These are phyloP conservation scores for Rhagium mordax DNA, from an alignment of 2,888 invertebrate genomes.

Conservation along the genomic window DNA sequence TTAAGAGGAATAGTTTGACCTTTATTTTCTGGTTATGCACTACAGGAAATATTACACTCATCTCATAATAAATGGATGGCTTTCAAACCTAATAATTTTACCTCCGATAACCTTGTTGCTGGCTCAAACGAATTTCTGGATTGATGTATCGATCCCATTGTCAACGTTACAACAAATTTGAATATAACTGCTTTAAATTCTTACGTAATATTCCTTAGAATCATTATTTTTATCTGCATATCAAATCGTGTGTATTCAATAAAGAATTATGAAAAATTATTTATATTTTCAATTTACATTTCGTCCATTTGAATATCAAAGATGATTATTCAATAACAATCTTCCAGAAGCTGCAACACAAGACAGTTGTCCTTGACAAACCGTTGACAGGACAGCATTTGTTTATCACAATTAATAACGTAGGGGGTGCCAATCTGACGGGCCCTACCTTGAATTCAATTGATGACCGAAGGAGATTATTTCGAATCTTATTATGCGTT, in stretches of 20 bases:
- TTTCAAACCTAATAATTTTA: background rate
- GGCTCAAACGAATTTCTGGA: background rate
- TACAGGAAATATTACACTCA: background rate
- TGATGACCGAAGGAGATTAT: conserved; percentile 33
- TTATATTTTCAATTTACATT: conserved; percentile 27
- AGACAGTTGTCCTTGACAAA: conserved; percentile 35
- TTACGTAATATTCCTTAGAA: conserved; percentile 21
- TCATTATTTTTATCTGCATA: conserved; percentile 28
- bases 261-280: conserved; percentile 32
- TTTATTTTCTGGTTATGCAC: background rate
- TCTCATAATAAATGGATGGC: background rate
- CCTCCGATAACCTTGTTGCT: background rate
- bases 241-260: conserved; percentile 20
- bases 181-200: conserved; percentile 20
- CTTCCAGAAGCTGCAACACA: conserved; percentile 21
- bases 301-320: conserved; percentile 23
- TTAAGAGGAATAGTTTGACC: no score
- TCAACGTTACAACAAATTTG: background rate
- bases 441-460: conserved; percentile 26
- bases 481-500: conserved; percentile 33
- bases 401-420: conserved; percentile 38
- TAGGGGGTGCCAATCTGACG: conserved; percentile 37
- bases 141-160: conserved; percentile 15
- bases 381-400: conserved; percentile 36
- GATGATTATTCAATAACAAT: conserved; percentile 15